These are phyloP conservation scores for Monochamus alternatus DNA, from an alignment of 2,888 invertebrate genomes.

Conservation along the genomic window DNA sequence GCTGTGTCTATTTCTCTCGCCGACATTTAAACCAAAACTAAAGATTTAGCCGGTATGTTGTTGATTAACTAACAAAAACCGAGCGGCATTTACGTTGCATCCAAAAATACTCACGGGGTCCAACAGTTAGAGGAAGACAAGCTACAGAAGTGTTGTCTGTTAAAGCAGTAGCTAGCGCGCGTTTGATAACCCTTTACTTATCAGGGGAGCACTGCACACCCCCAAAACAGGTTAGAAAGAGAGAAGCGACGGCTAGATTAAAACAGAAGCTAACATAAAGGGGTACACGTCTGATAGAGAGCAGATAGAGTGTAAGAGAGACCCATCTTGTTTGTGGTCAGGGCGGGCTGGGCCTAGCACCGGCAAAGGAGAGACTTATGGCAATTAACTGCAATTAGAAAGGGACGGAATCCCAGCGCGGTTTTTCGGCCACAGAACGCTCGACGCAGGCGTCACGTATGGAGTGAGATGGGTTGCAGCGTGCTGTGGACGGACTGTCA, in stretches of 20 bases:
- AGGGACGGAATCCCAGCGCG: conserved; percentile 69
- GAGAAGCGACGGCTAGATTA: conserved; percentile 68
- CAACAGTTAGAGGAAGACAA: conserved; percentile 59
- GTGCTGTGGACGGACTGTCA: conserved; percentile 60
- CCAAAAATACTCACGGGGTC: conserved; percentile 57
- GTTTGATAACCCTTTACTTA: conserved; percentile 72
- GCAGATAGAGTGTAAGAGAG: conserved; percentile 74
- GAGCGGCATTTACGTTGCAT: conserved; percentile 57
- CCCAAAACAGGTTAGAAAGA: conserved; percentile 58
- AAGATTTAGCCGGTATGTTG: conserved; percentile 73
- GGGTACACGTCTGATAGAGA: conserved; percentile 68
- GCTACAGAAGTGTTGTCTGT: conserved; percentile 62
- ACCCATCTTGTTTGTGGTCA: conserved; percentile 79
- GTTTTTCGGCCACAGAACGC: conserved; percentile 70
- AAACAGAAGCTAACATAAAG: conserved; percentile 70
- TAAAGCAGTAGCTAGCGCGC: conserved; percentile 68
- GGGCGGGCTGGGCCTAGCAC: conserved; percentile 80
- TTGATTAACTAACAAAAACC: conserved; percentile 64
- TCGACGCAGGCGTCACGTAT: conserved; percentile 69
- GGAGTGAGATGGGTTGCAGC: conserved; percentile 55
- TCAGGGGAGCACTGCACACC: conserved; percentile 64
- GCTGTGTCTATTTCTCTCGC: conserved; percentile 63
- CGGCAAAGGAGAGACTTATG: conserved; percentile 79
- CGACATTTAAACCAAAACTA: conserved; percentile 69
- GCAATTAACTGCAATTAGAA: conserved; percentile 74